phyloP scores from a whole-genome alignment of 2,797 vertebrate genomes.

The Parambassis ranga region DNA sequence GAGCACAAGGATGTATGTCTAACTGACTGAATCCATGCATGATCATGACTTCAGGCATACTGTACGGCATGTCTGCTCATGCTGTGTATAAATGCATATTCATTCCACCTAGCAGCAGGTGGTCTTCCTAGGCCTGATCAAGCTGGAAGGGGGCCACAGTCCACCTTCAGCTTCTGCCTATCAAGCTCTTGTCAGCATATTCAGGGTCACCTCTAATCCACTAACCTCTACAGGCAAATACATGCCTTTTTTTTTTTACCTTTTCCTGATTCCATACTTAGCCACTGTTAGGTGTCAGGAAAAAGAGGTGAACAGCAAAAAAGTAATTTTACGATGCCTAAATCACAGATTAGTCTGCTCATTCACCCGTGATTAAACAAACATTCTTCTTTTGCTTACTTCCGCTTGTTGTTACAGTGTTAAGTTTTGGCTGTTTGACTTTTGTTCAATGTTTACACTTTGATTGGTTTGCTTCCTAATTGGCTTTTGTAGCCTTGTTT shows the following conservation, averaged over 20 bases:
- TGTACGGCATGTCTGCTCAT: conserved; percentile 12
- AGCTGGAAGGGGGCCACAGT: conserved; percentile 28
- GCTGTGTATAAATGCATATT: conserved; percentile 71
- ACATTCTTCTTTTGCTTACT: neutral
- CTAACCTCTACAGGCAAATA: neutral
- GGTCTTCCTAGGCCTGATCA: conserved; percentile 44
- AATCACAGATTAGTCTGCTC: neutral
- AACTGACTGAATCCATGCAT: neutral
- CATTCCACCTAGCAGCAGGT: conserved; percentile 61
- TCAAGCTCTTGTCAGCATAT: conserved; percentile 41
- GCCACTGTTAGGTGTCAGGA: neutral
- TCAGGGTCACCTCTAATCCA: conserved; percentile 56
- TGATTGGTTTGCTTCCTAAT: conserved; percentile 33
- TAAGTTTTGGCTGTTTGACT: neutral
- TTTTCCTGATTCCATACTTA: neutral
- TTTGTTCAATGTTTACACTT: conserved; percentile 10
- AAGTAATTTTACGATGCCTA: neutral
- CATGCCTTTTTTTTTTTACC: neutral
- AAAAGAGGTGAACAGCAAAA: neutral
- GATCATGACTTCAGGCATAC: conserved; percentile 11
- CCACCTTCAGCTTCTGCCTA: conserved; percentile 54
- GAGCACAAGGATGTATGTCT: neutral
- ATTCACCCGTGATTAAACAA: neutral
- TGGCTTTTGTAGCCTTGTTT: conserved; percentile 34
- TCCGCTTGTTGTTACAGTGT: neutral